Base-by-base conservation (phyloP, 37 sponge, comb jelly and placozoan genomes). In the Theonella swinhoei region DNA sequence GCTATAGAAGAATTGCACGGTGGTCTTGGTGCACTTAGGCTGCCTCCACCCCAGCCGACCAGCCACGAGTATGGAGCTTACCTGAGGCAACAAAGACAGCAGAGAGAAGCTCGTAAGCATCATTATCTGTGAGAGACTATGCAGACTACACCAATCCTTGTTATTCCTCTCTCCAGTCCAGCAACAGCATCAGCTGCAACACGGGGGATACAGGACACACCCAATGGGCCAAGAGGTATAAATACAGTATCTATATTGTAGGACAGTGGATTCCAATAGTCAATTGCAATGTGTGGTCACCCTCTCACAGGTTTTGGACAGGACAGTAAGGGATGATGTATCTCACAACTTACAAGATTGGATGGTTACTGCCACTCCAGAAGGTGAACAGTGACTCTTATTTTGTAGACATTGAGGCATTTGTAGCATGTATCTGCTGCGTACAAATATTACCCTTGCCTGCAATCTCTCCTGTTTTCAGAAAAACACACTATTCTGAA, bases 41-140 rank as follows among this genome's bases (percentile, higher is more conserved):
- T 88, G 0, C 89, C 89, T 33, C 81, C 76, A 38, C 68, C 86
- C 3, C 78, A 71, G 70, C 93, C 88, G 0, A 76, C 85, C 35
- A 92, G 93, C 25, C 81, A 64, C 23, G 93, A 92, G 37, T 92
- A 92, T 80, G 93, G 93, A 33, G 87, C 87, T 8, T 80, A 84
- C 68, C 68, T 83, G 2, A 72, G 41, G 14, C 54, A 47, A 14
- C 54, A 47, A 47, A 47, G 54, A 47, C 54, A 47, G 54, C 54
- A 47, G 54, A 47, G 54, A 14, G 54, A 47, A 14, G 54, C 54
- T 14, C 14, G 54, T 47, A 47, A 47, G 54, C 7, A 7, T 17
- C 54, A 17, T 7, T 47, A 14, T n/a, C n/a, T n/a, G n/a, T n/a
- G n/a, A n/a, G n/a, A n/a, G n/a, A n/a, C n/a, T n/a, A n/a, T n/a